Conservation (phyloP, 2,797 vertebrate genomes). For the Ataeniobius toweri region DNA sequence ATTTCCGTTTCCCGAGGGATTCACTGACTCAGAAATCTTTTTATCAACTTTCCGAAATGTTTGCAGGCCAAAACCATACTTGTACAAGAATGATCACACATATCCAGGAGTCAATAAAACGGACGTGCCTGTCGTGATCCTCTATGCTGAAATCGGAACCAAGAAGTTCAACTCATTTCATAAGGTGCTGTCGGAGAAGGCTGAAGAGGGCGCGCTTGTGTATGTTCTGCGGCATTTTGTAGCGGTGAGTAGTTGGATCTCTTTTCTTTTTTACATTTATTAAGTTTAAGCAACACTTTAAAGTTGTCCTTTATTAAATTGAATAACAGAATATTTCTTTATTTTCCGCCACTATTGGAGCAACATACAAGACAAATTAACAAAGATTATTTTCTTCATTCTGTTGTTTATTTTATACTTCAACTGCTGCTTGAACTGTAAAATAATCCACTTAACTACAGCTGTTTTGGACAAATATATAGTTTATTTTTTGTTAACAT, state of each 20-base stretch:
- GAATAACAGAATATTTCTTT: too few species aligned
- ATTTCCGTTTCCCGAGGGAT: slow-evolving; percentile 6
- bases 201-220: slow-evolving; percentile 81
- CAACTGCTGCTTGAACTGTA: neutral
- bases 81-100: slow-evolving; percentile 92
- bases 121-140: slow-evolving; percentile 85
- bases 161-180: slow-evolving; percentile 91
- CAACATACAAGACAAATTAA: too few species aligned
- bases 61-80: slow-evolving; percentile 88
- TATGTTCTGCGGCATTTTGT: slow-evolving; percentile 95
- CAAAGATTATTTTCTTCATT: neutral
- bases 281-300: neutral
- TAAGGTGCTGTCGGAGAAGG: slow-evolving; percentile 87
- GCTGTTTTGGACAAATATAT: neutral
- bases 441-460: neutral
- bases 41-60: slow-evolving; percentile 30
- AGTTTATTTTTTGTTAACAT: neutral
- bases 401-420: neutral
- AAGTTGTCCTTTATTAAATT: too few species aligned
- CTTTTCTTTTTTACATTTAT: neutral
- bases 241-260: slow-evolving; percentile 78
- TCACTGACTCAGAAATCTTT: neutral
- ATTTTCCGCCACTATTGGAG: too few species aligned
- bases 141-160: slow-evolving; percentile 96
- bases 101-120: slow-evolving; percentile 85